phyloP scores from a whole-genome alignment of 2,113 vertebrate species.

The Lutjanus erythropterus region DNA sequence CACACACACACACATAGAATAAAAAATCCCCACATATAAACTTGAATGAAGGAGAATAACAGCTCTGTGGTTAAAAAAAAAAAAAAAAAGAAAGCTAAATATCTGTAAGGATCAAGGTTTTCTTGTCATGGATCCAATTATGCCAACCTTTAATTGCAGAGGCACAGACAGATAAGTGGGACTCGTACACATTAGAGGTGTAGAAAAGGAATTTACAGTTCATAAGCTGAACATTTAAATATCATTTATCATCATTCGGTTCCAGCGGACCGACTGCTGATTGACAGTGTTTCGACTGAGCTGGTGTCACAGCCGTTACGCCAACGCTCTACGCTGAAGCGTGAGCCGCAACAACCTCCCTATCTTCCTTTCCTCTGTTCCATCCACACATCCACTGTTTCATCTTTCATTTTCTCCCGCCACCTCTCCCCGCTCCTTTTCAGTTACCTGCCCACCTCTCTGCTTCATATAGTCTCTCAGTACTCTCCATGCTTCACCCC shows the following conservation, averaged over 20 bases:
- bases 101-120: constrained; percentile 31
- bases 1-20: no score
- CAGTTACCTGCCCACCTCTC: constrained; percentile 24
- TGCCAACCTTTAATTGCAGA: constrained; percentile 54
- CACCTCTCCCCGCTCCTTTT: constrained; percentile 21
- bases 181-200: constrained; percentile 28
- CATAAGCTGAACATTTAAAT: constrained; percentile 61
- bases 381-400: constrained; percentile 26
- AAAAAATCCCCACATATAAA: background rate
- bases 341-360: constrained; percentile 41
- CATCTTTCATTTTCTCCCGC: constrained; percentile 48
- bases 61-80: background rate
- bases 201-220: constrained; percentile 27
- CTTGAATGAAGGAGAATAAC: background rate
- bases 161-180: background rate
- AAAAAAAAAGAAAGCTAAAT: constrained; percentile 23
- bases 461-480: constrained; percentile 25
- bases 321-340: constrained; percentile 37
- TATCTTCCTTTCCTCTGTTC: constrained; percentile 5
- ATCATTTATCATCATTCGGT: constrained; percentile 59
- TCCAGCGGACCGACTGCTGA: constrained; percentile 56
- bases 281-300: constrained; percentile 68
- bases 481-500: constrained; percentile 36
- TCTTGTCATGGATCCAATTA: constrained; percentile 20
- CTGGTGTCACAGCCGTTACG: constrained; percentile 32